phyloP scores from a whole-genome alignment of 2,113 vertebrate species.

The Bufo gargarizans region DNA sequence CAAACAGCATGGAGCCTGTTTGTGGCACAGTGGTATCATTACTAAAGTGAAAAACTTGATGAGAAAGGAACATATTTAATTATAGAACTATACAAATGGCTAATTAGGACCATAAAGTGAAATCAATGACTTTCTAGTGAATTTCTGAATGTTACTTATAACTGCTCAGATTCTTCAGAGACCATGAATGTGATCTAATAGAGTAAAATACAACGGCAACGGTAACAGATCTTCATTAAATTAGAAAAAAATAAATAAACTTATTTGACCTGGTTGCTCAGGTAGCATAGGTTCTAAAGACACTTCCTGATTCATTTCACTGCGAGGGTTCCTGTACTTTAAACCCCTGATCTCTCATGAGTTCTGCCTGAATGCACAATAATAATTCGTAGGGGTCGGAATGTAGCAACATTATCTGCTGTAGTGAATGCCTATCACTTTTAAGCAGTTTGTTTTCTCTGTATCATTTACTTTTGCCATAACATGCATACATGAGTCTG shows the following conservation, averaged over 20 bases:
- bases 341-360: constrained; percentile 72
- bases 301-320: constrained; percentile 73
- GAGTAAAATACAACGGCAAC: constrained; percentile 63
- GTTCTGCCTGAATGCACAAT: constrained; percentile 71
- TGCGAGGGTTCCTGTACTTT: constrained; percentile 71
- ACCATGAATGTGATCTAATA: constrained; percentile 80
- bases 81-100: constrained; percentile 88
- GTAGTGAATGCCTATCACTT: constrained; percentile 63
- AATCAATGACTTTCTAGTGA: constrained; percentile 84
- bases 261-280: constrained; percentile 84
- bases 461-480: constrained; percentile 62
- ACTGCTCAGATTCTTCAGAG: constrained; percentile 79
- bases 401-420: constrained; percentile 67
- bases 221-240: constrained; percentile 79
- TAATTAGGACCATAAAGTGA: constrained; percentile 87
- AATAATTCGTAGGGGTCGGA: constrained; percentile 68
- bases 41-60: constrained; percentile 88
- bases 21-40: constrained; percentile 88
- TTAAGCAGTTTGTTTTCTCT: constrained; percentile 63
- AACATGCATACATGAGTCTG: constrained; percentile 59
- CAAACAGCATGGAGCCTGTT: constrained; percentile 86
- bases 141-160: constrained; percentile 84
- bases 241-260: constrained; percentile 67
- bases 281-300: constrained; percentile 79
- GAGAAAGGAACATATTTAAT: constrained; percentile 89